Evolutionary conservation across 2,888 invertebrate species (phyloP), one percentile per base, ranked within the genome.

Genomic region (Phyllotreta cruciferae): DNA sequence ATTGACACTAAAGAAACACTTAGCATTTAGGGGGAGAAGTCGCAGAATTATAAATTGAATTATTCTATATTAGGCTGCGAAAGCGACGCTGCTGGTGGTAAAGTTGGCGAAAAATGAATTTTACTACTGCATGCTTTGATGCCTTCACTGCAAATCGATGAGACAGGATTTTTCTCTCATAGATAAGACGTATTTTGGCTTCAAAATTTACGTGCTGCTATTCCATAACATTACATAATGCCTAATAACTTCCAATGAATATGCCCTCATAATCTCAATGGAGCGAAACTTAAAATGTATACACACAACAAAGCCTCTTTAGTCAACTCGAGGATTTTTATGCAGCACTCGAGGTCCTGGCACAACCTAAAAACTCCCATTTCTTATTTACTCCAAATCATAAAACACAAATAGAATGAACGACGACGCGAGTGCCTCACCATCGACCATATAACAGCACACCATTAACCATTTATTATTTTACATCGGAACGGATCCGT

Each of bases 401-500:
- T 64, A 61, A 64, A 60, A 52, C 56, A 45, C 56, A 60, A 61
- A 64, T 47, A 53, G 60, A 60, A 67, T 60, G 56, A 64, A 60
- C 64, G 61, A 56, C 55, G 49, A 52, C 60, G 57, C 56, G 60
- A 60, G 65, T 62, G 62, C 60, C 50, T 57, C 60, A 47, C 42
- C 63, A 68, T 68, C 71, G 67, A 55, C 66, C 63, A 70, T 66
- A 62, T 56, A 62, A 6, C 10, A 64, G 62, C 56, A 68, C 64
- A 64, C 67, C 68, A 64, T 71, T 68, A 68, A 66, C 67, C 70
- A 69, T 70, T 71, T 71, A 70, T 71, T 70, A 71, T 71, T 62
- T 68, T 68, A 62, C 65, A 60, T 62, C 50, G 52, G 60, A 63
- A 24, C 49, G 36, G 41, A 52, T 62, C 54, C 47, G 44, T 54